Base-by-base conservation (phyloP, 2,797 vertebrate species). In the Girardinus metallicus region DNA sequence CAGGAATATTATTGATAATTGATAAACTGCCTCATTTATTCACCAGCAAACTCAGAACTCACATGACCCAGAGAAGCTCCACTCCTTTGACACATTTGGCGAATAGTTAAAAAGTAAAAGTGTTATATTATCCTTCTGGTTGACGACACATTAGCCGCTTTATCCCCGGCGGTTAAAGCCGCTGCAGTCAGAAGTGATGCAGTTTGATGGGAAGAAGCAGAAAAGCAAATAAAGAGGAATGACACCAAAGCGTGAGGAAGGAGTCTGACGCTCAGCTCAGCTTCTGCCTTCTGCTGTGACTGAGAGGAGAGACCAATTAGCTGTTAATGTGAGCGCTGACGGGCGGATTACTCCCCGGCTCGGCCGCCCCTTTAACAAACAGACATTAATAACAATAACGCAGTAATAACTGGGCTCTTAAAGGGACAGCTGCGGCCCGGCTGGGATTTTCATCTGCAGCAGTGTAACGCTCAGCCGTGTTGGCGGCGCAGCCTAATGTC, bases 241-340 rank as follows among this genome's bases (percentile, higher is more conserved):
- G 92, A 88, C 90, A 93, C 90, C 89, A 92, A 85, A 91, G 93
- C 64, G 81, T 11, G 75, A 88, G 85, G 86, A 90, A 2, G 6
- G 47, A 49, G 49, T 8, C 49, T 51, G 49, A 51, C 21, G 83
- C 86, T 93, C 89, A 91, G 93, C 92, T 94, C 94, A 94, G 89
- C 88, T 43, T 91, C 90, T 46, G 44, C 44, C 44, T 46, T 46
- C 44, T 46, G 47, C 92, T 80, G 85, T 89, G 84, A 82, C 85
- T 73, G 88, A 92, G 90, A 91, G 90, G 92, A 93, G 89, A 92
- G 90, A 88, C 91, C 94, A 95, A 95, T 96, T 96, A 96, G 85
- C 91, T 90, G 90, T 94, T 95, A 95, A 95, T 95, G 92, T 91
- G 91, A 94, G 95, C 87, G 95, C 93, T 95, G 95, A 96, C 93